phyloP scores from a whole-genome alignment of 2,113 vertebrate species.

The Gopherus flavomarginatus region DNA sequence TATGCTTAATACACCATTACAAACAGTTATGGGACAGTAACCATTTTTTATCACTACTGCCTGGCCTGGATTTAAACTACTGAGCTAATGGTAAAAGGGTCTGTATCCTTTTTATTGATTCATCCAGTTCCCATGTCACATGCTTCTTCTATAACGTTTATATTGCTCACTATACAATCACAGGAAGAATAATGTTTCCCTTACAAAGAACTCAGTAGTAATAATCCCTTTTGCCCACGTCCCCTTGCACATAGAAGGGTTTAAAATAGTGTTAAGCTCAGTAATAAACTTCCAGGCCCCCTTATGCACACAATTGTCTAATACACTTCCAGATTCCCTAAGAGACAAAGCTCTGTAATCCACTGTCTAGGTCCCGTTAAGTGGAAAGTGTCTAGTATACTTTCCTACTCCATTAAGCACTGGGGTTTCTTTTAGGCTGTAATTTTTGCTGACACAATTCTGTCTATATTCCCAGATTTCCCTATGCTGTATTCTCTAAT shows the following conservation, averaged over 20 bases:
- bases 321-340: constrained; percentile 35
- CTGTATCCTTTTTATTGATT: neutral
- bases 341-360: constrained; percentile 44
- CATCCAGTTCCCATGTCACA: neutral
- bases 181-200: constrained; percentile 2
- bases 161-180: constrained; percentile 13
- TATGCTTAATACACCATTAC: neutral
- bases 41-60: neutral
- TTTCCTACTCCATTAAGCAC: constrained; percentile 19
- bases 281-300: constrained; percentile 42
- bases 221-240: constrained; percentile 31
- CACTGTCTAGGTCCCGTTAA: constrained; percentile 15
- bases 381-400: neutral
- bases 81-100: neutral
- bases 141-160: neutral
- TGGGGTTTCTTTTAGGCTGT: neutral
- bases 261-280: constrained; percentile 15
- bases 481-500: neutral
- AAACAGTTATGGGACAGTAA: neutral
- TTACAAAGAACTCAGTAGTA: constrained; percentile 35
- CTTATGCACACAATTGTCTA: constrained; percentile 14
- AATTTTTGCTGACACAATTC: neutral
- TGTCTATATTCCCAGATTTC: neutral
- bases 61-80: constrained; percentile 1
- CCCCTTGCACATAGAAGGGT: constrained; percentile 11